Evolutionary conservation across 2,888 invertebrate species (phyloP), one percentile per base, ranked within the genome.

Genomic region (Nymphalis polychloros): DNA sequence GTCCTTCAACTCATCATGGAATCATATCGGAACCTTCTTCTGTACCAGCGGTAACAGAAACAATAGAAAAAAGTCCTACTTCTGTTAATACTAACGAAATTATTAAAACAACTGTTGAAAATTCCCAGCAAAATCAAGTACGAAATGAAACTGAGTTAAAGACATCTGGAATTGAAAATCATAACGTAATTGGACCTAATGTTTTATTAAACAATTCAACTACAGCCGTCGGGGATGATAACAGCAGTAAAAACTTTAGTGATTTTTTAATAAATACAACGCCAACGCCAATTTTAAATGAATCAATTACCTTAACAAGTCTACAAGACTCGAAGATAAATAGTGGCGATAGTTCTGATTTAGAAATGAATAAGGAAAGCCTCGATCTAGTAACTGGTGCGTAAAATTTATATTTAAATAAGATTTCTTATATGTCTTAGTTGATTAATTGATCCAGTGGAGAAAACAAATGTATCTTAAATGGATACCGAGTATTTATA

Each of bases 131-230:
- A 1, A 23, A 53, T 27, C 53, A 53, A 53, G 2, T 17, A 23
- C 27, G 17, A 31, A 53, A 53, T 53, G 4, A 23, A 31, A 16
- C 53, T 5, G 27, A 31, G 13, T 53, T 27, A 53, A 53, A 7
- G 0, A 53, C 4, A 16, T 27, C 53, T 8, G 6, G 27, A 17
- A 17, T 31, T 17, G 53, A 55, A 55, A n/a, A 55, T 55, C 2
- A 55, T 8, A 31, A 55, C 7, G 31, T 55, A 17, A 55, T 16
- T 55, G 53, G 8, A 27, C 31, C 17, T 27, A 55, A 55, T 55
- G 53, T 55, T 55, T 55, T 55, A 55, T 55, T 55, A 27, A 55
- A 55, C 53, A 55, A 31, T 31, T 31, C 53, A 16, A 27, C 17
- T 55, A 13, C 52, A 52, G 6, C 31, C 17, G 53, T 17, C 27